Percentiles rank a stretch among this genome's conserved stretches.
Conservation (phyloP, 2,113 vertebrate genomes). For the Cinclus cinclus region DNA sequence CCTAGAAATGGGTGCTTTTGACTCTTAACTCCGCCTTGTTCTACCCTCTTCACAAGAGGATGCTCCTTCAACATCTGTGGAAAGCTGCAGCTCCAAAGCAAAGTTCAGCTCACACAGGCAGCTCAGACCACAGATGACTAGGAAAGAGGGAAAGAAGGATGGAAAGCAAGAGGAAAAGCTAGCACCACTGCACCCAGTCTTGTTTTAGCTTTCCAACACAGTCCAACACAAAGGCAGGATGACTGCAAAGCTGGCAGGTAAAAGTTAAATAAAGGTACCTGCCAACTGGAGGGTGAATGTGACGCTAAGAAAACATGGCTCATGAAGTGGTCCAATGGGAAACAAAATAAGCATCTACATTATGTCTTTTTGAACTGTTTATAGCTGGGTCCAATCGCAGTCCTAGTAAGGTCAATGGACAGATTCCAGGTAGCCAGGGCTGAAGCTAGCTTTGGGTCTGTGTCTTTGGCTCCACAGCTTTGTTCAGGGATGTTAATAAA, state of each 20-base stretch:
- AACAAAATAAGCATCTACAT: neutral
- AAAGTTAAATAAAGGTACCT: constrained; percentile 28
- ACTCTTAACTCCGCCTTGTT: neutral
- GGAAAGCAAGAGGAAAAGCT: neutral
- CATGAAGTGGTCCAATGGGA: neutral
- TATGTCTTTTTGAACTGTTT: constrained; percentile 21
- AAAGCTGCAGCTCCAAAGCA: neutral
- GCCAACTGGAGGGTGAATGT: neutral
- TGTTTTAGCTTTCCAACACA: neutral
- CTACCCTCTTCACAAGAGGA: neutral
- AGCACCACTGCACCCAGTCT: neutral
- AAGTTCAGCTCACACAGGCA: neutral
- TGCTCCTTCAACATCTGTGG: neutral
- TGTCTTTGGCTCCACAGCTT: neutral
- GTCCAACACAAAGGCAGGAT: neutral
- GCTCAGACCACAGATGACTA: neutral
- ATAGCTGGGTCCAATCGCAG: neutral
- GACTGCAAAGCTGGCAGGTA: neutral
- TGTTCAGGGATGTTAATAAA: neutral
- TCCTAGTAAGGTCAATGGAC: constrained; percentile 17
- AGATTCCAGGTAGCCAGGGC: neutral
- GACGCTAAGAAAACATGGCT: neutral
- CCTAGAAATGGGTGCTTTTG: neutral
- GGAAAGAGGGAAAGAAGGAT: neutral
- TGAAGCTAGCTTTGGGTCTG: neutral